Percentiles rank a stretch among this genome's conserved stretches.
These are phyloP conservation scores for Callitettix versicolor DNA, from an alignment of 1,140 invertebrate genomes.

Conservation along the genomic window DNA sequence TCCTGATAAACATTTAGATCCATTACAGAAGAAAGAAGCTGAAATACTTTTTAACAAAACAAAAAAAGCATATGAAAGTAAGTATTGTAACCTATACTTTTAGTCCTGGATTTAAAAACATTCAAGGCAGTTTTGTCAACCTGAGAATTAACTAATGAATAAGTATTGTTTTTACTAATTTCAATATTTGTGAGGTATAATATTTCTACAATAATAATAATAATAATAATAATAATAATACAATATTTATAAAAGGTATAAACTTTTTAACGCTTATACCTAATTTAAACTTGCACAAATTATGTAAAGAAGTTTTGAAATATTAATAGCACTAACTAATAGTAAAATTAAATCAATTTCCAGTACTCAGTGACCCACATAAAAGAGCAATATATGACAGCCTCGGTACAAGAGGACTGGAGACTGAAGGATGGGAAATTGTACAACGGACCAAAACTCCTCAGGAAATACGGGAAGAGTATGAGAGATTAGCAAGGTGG, in stretches of 20 bases:
- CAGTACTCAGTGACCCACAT: conserved; percentile 67
- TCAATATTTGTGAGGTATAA: too few species aligned
- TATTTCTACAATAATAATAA: too few species aligned
- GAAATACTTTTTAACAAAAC: conserved; percentile 85
- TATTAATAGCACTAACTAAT: too few species aligned
- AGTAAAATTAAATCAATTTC: too few species aligned
- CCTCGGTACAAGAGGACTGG: conserved; percentile 64
- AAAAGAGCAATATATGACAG: conserved; percentile 72
- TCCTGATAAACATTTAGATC: conserved; percentile 85
- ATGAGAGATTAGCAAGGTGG: conserved; percentile 64
- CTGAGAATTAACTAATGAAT: not conserved
- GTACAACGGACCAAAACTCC: conserved; percentile 82
- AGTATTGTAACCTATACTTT: conserved; percentile 8
- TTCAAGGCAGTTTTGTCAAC: not conserved
- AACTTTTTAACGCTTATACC: too few species aligned
- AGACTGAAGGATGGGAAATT: conserved; percentile 87
- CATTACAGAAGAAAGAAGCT: conserved; percentile 70
- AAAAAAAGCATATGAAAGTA: conserved; percentile 88
- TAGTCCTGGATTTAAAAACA: not conserved
- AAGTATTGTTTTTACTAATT: too few species aligned
- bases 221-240: too few species aligned
- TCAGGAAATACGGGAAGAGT: conserved; percentile 88
- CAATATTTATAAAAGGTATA: too few species aligned
- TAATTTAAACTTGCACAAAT: too few species aligned
- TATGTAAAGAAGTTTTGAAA: too few species aligned